phyloP scores from a whole-genome alignment of 2,113 vertebrate species.

The Gopherus flavomarginatus region DNA sequence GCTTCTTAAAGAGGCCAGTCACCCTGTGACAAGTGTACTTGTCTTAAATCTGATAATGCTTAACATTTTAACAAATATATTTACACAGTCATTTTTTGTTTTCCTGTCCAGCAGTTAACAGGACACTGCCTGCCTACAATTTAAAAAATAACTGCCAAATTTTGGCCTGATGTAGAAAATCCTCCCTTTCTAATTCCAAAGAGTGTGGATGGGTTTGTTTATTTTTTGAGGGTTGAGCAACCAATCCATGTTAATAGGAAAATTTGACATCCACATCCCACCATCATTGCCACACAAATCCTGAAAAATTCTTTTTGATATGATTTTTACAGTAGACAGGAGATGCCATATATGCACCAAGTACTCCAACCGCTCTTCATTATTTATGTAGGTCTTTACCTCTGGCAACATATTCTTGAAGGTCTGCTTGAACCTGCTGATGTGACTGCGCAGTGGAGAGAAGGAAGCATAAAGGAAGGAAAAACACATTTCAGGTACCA shows the following conservation, averaged over 20 bases:
- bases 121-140: not conserved
- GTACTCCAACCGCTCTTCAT: not conserved
- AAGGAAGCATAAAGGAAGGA: constrained; percentile 87
- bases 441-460: constrained; percentile 91
- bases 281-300: not conserved
- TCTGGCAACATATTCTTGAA: constrained; percentile 97
- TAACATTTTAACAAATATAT: not conserved
- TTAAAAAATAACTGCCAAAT: not conserved
- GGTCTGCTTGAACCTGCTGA: constrained; percentile 89
- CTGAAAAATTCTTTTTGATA: not conserved
- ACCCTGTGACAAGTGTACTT: not conserved
- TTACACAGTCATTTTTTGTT: not conserved
- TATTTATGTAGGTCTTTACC: constrained; percentile 87
- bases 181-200: not conserved
- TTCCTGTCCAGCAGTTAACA: not conserved
- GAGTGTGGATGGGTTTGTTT: rapidly evolving
- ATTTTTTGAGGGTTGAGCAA: not conserved
- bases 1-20: not conserved
- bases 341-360: not conserved
- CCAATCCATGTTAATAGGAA: not conserved
- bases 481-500: constrained; percentile 92
- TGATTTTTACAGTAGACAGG: not conserved
- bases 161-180: not conserved
- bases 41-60: not conserved
- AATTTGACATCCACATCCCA: not conserved